phyloP scores from a whole-genome alignment of 64 coral and sea anemone species.

The Actinia tenebrosa region DNA sequence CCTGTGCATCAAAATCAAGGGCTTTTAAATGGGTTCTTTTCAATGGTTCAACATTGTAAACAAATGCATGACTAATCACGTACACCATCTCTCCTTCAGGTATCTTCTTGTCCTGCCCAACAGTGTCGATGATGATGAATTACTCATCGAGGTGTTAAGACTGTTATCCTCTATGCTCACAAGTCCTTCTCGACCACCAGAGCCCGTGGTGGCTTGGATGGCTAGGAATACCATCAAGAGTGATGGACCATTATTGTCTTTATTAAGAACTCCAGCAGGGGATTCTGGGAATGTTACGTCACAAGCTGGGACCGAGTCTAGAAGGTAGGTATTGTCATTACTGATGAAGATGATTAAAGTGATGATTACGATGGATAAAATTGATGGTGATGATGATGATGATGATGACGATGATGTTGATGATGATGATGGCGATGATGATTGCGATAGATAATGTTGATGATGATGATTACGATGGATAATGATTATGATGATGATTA shows the following conservation, averaged over 20 bases:
- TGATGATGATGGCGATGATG: too few species aligned
- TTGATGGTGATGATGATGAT: too few species aligned
- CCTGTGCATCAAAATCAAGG: too few species aligned
- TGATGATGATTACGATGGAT: too few species aligned
- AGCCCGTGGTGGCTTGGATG: conserved; percentile 77
- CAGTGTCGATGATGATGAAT: conserved; percentile 69
- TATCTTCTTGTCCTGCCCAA: conserved; percentile 85
- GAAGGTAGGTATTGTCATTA: conserved; percentile 24
- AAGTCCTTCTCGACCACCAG: conserved; percentile 32
- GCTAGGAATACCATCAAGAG: conserved; percentile 52
- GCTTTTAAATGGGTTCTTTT: too few species aligned
- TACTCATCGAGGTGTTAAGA: conserved; percentile 54
- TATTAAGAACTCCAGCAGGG: conserved; percentile 36
- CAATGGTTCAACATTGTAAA: too few species aligned
- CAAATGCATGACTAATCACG: neutral
- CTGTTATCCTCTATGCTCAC: conserved; percentile 66
- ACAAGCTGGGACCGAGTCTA: conserved; percentile 58
- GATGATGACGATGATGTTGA: too few species aligned
- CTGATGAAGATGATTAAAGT: neutral
- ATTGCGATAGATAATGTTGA: too few species aligned
- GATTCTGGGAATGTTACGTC: conserved; percentile 30
- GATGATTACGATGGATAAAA: neutral
- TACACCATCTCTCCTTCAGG: conserved; percentile 25
- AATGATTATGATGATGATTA: too few species aligned
- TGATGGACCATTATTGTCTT: conserved; percentile 59